Conservation (phyloP, 2,888 invertebrate species). For the Drosophila koepferae region DNA sequence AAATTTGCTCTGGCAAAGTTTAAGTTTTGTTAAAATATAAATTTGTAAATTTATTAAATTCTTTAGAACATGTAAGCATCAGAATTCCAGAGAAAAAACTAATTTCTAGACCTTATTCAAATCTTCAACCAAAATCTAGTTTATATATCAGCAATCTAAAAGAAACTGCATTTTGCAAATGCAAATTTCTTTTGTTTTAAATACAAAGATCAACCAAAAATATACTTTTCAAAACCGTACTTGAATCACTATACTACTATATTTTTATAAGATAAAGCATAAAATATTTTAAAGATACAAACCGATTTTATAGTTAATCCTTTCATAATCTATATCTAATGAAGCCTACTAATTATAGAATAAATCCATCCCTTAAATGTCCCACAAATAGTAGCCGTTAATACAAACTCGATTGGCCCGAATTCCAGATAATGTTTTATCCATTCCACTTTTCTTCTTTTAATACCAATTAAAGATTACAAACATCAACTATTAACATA, state of each 20-base stretch:
- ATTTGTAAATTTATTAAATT: not conserved
- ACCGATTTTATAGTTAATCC: not conserved
- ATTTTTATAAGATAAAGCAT: no score
- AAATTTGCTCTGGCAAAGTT: not conserved
- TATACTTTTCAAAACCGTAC: not conserved
- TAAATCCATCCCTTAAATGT: not conserved
- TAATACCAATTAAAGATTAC: constrained; percentile 35
- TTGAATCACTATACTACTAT: no score
- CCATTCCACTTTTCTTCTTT: constrained; percentile 17
- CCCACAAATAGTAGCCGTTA: not conserved
- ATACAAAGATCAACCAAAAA: not conserved
- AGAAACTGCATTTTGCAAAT: no score
- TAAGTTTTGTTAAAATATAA: not conserved
- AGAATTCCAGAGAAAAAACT: no score
- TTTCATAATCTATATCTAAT: not conserved
- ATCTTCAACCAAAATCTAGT: not conserved
- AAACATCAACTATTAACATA: constrained; percentile 44
- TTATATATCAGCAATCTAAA: not conserved
- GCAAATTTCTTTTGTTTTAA: no score
- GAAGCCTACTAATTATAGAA: not conserved
- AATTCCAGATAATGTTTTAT: not conserved
- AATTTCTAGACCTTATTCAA: not conserved
- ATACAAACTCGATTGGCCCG: no score
- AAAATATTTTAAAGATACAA: not conserved
- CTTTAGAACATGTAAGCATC: no score